Percentiles rank a stretch among this genome's conserved stretches.
phyloP scores from a whole-genome alignment of 2,113 vertebrate genomes.

The Pogonocichla stellata region DNA sequence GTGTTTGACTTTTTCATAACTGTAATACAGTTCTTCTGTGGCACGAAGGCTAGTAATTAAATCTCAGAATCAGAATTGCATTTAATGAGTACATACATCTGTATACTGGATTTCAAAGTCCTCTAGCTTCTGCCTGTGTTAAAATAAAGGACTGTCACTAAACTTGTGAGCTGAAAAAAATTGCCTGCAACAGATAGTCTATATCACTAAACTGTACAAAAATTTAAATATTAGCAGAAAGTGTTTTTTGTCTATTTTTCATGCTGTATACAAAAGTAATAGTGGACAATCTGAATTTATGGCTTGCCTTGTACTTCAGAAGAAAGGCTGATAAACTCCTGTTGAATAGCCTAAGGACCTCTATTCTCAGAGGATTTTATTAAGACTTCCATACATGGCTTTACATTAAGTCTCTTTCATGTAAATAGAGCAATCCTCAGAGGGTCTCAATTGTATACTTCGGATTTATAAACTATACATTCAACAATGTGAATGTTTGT shows the following conservation, averaged over 20 bases:
- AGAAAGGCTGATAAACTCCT: neutral
- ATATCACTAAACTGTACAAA: neutral
- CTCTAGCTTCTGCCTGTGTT: neutral
- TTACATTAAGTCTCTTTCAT: neutral
- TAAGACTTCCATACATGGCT: neutral
- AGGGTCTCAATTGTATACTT: neutral
- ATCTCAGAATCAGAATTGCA: neutral
- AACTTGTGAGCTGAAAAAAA: neutral
- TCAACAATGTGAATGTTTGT: constrained; percentile 9
- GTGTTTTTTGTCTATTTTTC: neutral
- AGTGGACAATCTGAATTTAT: neutral
- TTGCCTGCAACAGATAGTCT: neutral
- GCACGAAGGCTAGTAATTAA: neutral
- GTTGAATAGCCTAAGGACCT: neutral
- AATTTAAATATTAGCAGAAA: neutral
- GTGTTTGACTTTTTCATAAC: neutral
- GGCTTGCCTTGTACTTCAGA: neutral
- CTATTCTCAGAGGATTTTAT: neutral
- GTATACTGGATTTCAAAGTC: neutral
- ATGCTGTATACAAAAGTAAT: neutral
- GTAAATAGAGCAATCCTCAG: neutral
- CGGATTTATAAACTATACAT: neutral
- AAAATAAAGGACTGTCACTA: neutral
- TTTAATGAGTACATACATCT: neutral
- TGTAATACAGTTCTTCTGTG: neutral